These are phyloP conservation scores for Hystrix cristata DNA, from an alignment of 2,113 vertebrate genomes.

Conservation along the genomic window DNA sequence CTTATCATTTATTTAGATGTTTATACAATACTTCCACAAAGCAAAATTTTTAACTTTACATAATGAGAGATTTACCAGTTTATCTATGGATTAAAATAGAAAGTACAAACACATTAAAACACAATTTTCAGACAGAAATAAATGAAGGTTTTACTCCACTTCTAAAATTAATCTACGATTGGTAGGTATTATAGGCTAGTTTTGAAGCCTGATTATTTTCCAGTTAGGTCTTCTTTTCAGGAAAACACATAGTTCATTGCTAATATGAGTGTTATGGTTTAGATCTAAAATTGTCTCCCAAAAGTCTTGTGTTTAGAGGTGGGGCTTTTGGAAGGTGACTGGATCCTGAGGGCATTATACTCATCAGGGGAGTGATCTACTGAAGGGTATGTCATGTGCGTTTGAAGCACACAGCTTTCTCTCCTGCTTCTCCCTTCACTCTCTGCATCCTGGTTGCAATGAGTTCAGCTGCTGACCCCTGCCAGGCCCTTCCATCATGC, in stretches of 20 bases:
- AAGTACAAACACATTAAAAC: conserved; percentile 22
- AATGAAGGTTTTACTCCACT: background rate
- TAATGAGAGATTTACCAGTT: conserved; percentile 24
- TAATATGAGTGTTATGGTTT: background rate
- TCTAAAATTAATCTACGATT: background rate
- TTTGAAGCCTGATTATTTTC: background rate
- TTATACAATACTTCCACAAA: conserved; percentile 30
- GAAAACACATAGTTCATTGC: background rate
- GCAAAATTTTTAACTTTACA: conserved; percentile 35
- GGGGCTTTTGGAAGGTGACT: background rate
- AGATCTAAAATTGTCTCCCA: background rate
- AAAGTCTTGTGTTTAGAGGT: background rate
- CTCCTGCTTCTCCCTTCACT: background rate
- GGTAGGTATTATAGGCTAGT: no score
- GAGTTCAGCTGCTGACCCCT: background rate
- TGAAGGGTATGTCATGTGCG: background rate
- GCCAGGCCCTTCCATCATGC: background rate
- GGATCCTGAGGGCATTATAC: no score
- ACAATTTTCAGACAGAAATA: conserved; percentile 56
- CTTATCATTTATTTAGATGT: conserved; percentile 41
- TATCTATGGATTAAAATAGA: conserved; percentile 13
- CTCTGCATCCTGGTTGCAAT: background rate
- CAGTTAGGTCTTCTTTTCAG: background rate
- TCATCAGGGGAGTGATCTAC: background rate
- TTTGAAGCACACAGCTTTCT: background rate